Percentiles rank a stretch among this genome's conserved stretches.
Conservation (phyloP, 2,113 vertebrate genomes). For the Colistium nudipinnis region DNA sequence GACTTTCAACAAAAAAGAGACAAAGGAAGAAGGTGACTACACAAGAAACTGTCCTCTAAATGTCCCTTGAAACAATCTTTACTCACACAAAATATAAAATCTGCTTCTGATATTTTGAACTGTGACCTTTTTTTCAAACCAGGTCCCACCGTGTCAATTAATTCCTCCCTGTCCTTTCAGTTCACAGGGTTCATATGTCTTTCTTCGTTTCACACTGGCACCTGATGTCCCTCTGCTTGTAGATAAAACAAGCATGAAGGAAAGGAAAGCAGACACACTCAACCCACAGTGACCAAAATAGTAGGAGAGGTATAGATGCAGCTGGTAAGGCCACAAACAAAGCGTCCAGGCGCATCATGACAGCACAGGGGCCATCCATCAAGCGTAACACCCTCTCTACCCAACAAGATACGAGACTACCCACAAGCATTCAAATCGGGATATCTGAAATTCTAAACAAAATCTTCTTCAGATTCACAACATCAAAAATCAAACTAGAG, state of each 20-base stretch:
- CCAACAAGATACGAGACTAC: neutral
- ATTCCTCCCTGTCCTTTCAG: conserved; percentile 11
- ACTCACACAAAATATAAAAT: conserved; percentile 37
- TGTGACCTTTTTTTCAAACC: conserved; percentile 30
- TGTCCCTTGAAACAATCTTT: conserved; percentile 30
- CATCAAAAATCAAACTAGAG: too few species aligned
- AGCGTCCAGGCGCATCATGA: conserved; percentile 3
- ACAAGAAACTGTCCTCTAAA: conserved; percentile 14
- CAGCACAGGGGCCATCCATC: conserved; percentile 6
- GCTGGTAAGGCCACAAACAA: conserved; percentile 3
- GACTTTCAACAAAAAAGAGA: neutral
- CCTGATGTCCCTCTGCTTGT: conserved; percentile 41
- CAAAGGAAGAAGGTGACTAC: conserved; percentile 8
- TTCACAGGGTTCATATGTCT: neutral
- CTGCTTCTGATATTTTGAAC: conserved; percentile 29
- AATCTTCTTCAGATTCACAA: too few species aligned
- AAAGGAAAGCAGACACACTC: conserved; percentile 1
- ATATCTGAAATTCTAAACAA: neutral
- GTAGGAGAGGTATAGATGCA: conserved; percentile 2
- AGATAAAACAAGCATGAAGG: conserved; percentile 5
- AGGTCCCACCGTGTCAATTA: conserved; percentile 14
- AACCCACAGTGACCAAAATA: conserved; percentile 22
- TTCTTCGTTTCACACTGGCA: conserved; percentile 25
- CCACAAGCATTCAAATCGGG: neutral
- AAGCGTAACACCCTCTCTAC: neutral